A percentile compares a stretch with the other conserved stretches of the same genome.
These are phyloP conservation scores for cattle (Bos taurus) DNA, from an alignment of 2,113 vertebrate species.

Conservation along the genomic window DNA sequence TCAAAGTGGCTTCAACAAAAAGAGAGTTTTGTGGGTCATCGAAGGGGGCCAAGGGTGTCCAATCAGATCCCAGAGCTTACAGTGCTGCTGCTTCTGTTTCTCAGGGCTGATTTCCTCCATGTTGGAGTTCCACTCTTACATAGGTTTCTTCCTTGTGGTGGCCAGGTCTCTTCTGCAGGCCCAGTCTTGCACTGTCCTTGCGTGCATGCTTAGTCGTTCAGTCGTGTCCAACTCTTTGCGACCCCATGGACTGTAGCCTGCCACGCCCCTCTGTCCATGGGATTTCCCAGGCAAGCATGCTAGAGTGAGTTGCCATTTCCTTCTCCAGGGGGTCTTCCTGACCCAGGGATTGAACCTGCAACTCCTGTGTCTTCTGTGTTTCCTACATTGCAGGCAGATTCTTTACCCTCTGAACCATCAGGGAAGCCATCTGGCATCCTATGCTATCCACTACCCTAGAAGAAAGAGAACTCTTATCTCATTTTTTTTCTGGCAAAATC, in stretches of 20 bases:
- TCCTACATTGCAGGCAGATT: neutral
- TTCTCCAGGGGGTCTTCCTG: neutral
- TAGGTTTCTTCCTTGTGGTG: neutral
- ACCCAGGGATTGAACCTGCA: neutral
- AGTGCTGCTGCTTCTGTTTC: neutral
- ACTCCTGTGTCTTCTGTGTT: neutral
- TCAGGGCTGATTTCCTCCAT: neutral
- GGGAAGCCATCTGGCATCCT: neutral
- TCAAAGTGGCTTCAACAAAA: neutral
- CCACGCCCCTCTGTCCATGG: neutral
- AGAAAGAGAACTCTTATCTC: neutral
- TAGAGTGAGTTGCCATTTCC: neutral
- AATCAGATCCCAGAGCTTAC: neutral
- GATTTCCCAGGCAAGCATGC: neutral
- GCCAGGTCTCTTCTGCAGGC: neutral
- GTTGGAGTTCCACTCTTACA: neutral
- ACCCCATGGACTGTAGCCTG: neutral
- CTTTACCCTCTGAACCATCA: neutral
- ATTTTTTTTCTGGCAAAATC: neutral
- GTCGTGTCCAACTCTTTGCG: neutral
- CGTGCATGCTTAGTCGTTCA: fast-evolving
- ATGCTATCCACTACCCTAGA: neutral
- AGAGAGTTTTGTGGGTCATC: neutral
- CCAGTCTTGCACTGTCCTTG: neutral
- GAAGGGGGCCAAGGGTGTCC: neutral